Evolutionary conservation across 1,140 invertebrate species (phyloP).

Genomic region (Harlomillsia oculata): DNA sequence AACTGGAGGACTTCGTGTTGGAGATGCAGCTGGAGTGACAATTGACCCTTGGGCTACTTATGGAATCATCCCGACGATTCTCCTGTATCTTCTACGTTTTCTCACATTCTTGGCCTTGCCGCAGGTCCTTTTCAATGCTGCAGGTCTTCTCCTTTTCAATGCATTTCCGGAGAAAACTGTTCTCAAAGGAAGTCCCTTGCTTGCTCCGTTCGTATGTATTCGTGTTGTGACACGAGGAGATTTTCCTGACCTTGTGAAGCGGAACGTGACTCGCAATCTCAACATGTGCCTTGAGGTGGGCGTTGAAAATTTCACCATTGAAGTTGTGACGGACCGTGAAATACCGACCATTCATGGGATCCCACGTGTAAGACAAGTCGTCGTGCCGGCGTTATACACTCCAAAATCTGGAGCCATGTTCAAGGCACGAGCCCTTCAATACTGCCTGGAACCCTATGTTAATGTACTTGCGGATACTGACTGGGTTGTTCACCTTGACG

Average conservation of each 20-base stretch:
- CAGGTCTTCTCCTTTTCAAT: conserved; percentile 83
- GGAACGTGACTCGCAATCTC: conserved; percentile 81
- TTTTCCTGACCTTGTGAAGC: conserved; percentile 80
- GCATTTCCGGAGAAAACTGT: conserved; percentile 87
- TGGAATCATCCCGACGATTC: conserved; percentile 57
- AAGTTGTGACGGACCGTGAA: conserved; percentile 91
- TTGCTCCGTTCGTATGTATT: conserved; percentile 92
- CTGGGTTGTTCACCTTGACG: conserved; percentile 96
- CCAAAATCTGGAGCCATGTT: conserved; percentile 86
- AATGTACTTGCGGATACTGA: conserved; percentile 80
- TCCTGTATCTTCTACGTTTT: conserved; percentile 68
- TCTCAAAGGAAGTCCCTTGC: conserved; percentile 75
- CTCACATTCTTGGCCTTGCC: conserved; percentile 78
- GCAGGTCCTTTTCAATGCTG: conserved; percentile 82
- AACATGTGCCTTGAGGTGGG: conserved; percentile 79
- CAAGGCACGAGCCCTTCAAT: conserved; percentile 90
- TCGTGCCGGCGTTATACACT: conserved; percentile 74
- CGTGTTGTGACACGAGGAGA: conserved; percentile 90
- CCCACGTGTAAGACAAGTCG: conserved; percentile 62
- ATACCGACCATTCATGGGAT: conserved; percentile 54
- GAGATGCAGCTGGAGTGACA: conserved; percentile 44
- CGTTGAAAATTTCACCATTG: conserved; percentile 91
- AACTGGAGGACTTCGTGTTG: conserved; percentile 64
- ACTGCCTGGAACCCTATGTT: conserved; percentile 83
- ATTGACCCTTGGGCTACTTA: conserved; percentile 72